These are phyloP conservation scores for Rhabdophis nuchalis DNA, from an alignment of 2,797 vertebrate species.

Conservation along the genomic window DNA sequence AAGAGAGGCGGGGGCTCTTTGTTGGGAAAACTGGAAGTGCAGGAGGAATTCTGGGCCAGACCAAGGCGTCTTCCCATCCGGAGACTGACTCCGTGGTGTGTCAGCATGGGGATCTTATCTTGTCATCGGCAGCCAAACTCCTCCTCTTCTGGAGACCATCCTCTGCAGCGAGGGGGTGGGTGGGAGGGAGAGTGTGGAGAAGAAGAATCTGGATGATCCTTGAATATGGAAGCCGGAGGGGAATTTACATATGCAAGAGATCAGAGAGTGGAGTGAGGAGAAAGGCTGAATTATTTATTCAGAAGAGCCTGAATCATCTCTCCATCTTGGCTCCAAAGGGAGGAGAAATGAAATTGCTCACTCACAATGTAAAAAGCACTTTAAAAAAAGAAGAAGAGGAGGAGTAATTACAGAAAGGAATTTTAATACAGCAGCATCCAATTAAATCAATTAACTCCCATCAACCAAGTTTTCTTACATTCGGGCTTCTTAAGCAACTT, in stretches of 20 bases:
- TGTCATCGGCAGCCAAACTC: neutral
- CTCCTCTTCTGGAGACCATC: neutral
- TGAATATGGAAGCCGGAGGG: neutral
- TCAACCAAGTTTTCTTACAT: neutral
- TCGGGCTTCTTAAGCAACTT: neutral
- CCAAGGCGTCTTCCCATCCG: neutral
- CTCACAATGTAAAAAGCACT: neutral
- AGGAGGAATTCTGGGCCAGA: neutral
- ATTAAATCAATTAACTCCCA: slow-evolving; percentile 29
- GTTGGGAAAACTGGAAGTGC: neutral
- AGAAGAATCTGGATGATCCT: neutral
- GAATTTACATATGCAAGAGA: neutral
- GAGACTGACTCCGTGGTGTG: neutral
- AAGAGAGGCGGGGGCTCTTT: neutral
- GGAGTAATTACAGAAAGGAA: neutral
- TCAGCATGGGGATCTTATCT: neutral
- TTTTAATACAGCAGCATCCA: neutral
- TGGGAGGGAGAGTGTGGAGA: neutral
- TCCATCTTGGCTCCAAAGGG: neutral
- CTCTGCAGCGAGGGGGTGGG: neutral
- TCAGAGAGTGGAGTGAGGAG: neutral
- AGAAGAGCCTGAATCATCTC: neutral
- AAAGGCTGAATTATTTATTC: accelerated
- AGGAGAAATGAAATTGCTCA: neutral
- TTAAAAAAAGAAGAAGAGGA: neutral